Base-by-base conservation (phyloP, 2,113 vertebrate genomes). In the Rhinopomastus cyanomelas region DNA sequence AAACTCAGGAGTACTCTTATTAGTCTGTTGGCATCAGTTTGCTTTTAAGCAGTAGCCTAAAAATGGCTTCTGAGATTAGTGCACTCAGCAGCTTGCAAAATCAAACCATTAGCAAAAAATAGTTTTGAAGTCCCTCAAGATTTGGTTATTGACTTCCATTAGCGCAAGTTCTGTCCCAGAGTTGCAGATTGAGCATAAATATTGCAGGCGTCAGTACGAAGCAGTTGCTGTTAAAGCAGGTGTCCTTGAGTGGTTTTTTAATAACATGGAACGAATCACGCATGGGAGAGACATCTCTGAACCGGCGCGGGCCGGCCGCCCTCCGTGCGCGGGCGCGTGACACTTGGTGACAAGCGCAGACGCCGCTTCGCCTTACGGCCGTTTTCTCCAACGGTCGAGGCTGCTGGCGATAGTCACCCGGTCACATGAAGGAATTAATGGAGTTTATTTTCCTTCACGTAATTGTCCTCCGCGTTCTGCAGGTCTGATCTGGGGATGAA, bases 91-190 rank as follows among this genome's bases (percentile, higher is more conserved):
- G 82, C 87, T 89, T 66, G 51, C 87, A 78, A 77, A 92, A 93
- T 81, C 82, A 93, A 87, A 79, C 86, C 93, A 88, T 95, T 93
- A 94, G 92, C 74, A 93, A 95, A 93, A 93, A 87, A 85, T 73
- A 94, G 77, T 91, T 93, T 73, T 52, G 74, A 93, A 95, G 37
- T 95, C 95, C 90, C 90, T 71, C 11, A 85, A 82, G 95, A 79
- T 75, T 94, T 88, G 69, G 37, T 85, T 93, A 91, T 53, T 93
- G 92, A 90, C 94, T 95, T 92, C 92, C 89, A 95, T 90, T 92
- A 92, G 84, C 34, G 32, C 52, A 64, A 75, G 10, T 81, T 87
- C 59, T 66, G 90, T 68, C 81, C 85, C 86, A 88, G 73, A 75
- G 90, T 55, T 91, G 73, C 90, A 91, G 69, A 86, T 68, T 57